Conservation (phyloP, 2,113 vertebrate species). For the Zosterops pallidus region DNA sequence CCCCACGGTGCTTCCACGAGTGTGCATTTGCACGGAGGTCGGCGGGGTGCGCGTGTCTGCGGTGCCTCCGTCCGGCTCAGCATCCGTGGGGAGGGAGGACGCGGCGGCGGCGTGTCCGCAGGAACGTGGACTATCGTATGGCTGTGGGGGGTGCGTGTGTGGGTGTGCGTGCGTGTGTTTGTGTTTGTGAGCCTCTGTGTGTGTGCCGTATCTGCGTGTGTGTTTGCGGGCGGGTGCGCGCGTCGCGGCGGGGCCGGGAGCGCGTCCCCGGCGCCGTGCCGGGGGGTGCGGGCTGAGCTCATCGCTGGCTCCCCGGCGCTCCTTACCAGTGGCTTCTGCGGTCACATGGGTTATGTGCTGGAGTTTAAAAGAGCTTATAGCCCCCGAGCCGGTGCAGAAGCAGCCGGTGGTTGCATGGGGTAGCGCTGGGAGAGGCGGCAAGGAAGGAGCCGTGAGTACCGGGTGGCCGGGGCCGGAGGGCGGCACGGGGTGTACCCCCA, state of each 20-base stretch:
- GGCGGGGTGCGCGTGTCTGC: not conserved
- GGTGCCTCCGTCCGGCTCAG: not conserved
- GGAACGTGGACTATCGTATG: not conserved
- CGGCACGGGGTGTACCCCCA: not conserved
- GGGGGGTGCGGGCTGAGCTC: slow-evolving; percentile 62
- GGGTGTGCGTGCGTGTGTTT: not conserved
- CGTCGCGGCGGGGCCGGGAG: slow-evolving; percentile 35
- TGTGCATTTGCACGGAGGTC: not conserved
- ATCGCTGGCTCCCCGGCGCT: slow-evolving; percentile 60
- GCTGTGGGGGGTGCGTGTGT: not conserved
- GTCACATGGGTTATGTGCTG: slow-evolving; percentile 71
- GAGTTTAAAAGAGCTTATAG: slow-evolving; percentile 72
- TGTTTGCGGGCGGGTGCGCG: slow-evolving; percentile 7
- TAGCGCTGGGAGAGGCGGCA: not conserved
- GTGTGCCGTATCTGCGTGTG: not conserved
- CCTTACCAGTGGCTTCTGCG: slow-evolving; percentile 68
- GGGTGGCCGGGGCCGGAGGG: not conserved
- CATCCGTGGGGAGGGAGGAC: not conserved
- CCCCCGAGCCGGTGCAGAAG: slow-evolving; percentile 61
- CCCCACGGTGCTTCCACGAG: not conserved
- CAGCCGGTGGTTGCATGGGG: slow-evolving; percentile 50
- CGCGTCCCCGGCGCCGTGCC: slow-evolving; percentile 49
- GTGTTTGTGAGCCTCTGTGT: not conserved
- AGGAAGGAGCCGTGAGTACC: slow-evolving; percentile 37
- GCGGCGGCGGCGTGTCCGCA: not conserved